These are phyloP conservation scores for Stomatorhinus ivindoensis DNA, from an alignment of 2,113 vertebrate species.

Conservation along the genomic window DNA sequence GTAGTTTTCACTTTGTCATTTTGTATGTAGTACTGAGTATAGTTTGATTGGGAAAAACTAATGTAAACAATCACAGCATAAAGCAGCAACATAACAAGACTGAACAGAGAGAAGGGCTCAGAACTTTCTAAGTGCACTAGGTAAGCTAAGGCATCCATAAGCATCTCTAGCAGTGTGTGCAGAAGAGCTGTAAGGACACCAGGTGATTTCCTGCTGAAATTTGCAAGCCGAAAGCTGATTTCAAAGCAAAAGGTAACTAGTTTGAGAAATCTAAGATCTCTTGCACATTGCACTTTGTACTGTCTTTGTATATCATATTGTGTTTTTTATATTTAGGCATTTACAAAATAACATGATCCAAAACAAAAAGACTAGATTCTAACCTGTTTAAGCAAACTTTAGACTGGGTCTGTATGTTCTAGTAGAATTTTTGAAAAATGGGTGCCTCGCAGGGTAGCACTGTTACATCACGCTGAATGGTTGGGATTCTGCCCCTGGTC, in stretches of 20 bases:
- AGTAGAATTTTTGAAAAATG: background rate
- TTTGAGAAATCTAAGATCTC: background rate
- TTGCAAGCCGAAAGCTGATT: background rate
- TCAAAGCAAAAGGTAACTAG: background rate
- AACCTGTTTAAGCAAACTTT: background rate
- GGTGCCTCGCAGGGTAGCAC: background rate
- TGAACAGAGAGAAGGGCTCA: too few species aligned
- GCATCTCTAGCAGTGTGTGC: background rate
- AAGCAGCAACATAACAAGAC: too few species aligned
- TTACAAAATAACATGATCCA: background rate
- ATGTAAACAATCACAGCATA: too few species aligned
- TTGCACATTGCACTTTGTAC: background rate
- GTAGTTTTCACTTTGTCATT: too few species aligned
- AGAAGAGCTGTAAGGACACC: background rate
- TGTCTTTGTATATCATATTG: background rate
- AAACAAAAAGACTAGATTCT: background rate
- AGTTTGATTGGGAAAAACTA: too few species aligned
- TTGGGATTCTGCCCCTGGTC: background rate
- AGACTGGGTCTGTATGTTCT: background rate
- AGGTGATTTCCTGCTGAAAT: background rate
- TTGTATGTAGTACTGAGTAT: too few species aligned
- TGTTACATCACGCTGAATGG: background rate
- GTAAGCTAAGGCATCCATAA: background rate
- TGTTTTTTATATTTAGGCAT: background rate
- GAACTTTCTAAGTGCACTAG: too few species aligned